A percentile compares a stretch with the other conserved stretches of the same genome.
These are phyloP conservation scores for Oncorhynchus tshawytscha DNA, from an alignment of 2,113 vertebrate genomes.

Conservation along the genomic window DNA sequence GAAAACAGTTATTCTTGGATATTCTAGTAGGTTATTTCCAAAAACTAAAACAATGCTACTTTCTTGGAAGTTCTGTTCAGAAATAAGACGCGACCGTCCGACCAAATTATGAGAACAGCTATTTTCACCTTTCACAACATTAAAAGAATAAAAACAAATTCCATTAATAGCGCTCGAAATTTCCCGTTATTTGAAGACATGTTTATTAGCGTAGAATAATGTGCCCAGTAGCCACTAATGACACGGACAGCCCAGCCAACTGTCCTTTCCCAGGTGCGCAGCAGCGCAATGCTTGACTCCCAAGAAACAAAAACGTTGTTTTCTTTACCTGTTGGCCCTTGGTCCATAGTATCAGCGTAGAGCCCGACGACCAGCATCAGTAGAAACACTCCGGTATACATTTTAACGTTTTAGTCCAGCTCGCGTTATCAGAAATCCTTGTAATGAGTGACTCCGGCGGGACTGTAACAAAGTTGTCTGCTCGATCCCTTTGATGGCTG, in stretches of 20 bases:
- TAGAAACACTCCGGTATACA: conserved; percentile 53
- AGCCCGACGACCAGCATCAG: conserved; percentile 65
- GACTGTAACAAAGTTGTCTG: conserved; percentile 58
- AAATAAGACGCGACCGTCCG: too few species aligned
- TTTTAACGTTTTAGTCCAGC: conserved; percentile 62
- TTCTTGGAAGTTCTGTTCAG: too few species aligned
- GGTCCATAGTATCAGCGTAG: conserved; percentile 64
- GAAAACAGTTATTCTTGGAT: too few species aligned
- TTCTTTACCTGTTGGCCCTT: conserved; percentile 73
- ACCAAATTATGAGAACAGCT: too few species aligned
- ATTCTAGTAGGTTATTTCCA: too few species aligned
- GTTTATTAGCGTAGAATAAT: neutral
- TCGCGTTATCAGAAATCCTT: conserved; percentile 50
- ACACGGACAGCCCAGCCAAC: neutral
- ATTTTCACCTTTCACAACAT: neutral
- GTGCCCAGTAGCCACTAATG: neutral
- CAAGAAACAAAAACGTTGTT: neutral
- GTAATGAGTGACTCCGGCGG: conserved; percentile 38
- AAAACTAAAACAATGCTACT: too few species aligned
- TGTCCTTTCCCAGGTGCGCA: conserved; percentile 4
- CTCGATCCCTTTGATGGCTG: conserved; percentile 27
- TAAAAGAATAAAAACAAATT: neutral
- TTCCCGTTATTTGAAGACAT: neutral
- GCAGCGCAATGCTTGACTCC: neutral
- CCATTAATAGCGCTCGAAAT: neutral